These are phyloP conservation scores for Mimumesa dahlbomi DNA, from an alignment of 2,888 invertebrate species.

Conservation along the genomic window DNA sequence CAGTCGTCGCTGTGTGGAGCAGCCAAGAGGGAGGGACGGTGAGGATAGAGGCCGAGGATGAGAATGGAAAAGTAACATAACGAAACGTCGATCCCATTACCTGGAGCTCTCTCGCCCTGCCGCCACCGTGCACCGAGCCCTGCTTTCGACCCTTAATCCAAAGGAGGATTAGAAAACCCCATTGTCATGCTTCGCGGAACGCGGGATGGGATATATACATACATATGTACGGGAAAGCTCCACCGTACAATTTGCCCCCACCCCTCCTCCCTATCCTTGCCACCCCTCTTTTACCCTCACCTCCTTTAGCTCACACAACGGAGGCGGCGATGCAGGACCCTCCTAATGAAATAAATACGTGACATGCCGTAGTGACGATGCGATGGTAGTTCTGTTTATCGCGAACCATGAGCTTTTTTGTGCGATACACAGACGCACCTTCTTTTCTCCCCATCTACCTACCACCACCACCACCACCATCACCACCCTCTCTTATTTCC, in stretches of 20 bases:
- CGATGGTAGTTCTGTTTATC: slow-evolving; percentile 59
- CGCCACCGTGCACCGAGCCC: slow-evolving; percentile 59
- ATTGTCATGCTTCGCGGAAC: slow-evolving; percentile 77
- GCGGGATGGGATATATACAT: slow-evolving; percentile 62
- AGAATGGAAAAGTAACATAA: slow-evolving; percentile 80
- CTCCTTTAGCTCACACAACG: slow-evolving; percentile 32
- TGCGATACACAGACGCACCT: slow-evolving; percentile 24
- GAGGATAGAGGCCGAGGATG: slow-evolving; percentile 71
- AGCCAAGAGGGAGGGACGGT: slow-evolving; percentile 55
- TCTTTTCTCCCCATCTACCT: slow-evolving; percentile 4
- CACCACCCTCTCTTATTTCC: too few species aligned
- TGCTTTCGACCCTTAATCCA: slow-evolving; percentile 76
- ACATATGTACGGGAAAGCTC: slow-evolving; percentile 57
- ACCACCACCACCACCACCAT: too few species aligned
- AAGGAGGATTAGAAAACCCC: slow-evolving; percentile 77
- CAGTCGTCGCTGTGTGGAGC: slow-evolving; percentile 53
- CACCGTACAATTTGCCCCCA: slow-evolving; percentile 50
- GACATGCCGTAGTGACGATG: slow-evolving; percentile 54
- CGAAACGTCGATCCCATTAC: slow-evolving; percentile 80
- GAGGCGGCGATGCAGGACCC: slow-evolving; percentile 49
- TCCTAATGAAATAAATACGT: slow-evolving; percentile 66
- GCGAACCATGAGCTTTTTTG: slow-evolving; percentile 56
- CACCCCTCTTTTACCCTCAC: slow-evolving; percentile 3
- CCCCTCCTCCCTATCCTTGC: neutral
- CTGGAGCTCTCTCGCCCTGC: slow-evolving; percentile 67